A percentile compares a stretch with the other conserved stretches of the same genome.
Conservation (phyloP, 1,140 invertebrate genomes). For the Drosophila sp. region DNA sequence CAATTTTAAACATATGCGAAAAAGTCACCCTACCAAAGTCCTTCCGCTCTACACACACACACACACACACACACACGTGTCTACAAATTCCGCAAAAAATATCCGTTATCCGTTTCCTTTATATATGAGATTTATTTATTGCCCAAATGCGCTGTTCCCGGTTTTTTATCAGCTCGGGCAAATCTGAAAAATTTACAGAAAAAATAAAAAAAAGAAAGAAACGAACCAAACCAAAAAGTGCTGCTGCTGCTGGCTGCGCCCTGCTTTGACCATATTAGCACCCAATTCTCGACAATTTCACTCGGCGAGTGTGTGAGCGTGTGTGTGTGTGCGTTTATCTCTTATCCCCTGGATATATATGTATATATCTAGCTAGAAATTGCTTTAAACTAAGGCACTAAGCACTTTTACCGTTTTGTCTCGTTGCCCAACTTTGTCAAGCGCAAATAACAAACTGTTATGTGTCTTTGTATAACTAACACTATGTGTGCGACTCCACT, state of each 20-base stretch:
- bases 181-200: slow-evolving; percentile 75
- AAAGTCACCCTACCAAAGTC: slow-evolving; percentile 64
- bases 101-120: slow-evolving; percentile 79
- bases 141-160: slow-evolving; percentile 17
- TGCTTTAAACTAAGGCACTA: slow-evolving; percentile 80
- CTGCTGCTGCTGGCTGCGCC: neutral
- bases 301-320: neutral
- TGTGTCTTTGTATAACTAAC: slow-evolving; percentile 75
- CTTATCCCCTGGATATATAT: slow-evolving; percentile 25
- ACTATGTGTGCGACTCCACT: slow-evolving; percentile 48
- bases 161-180: slow-evolving; percentile 63
- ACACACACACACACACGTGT: slow-evolving; percentile 53
- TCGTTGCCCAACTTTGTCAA: slow-evolving; percentile 75
- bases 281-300: slow-evolving; percentile 50
- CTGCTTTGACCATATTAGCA: slow-evolving; percentile 77
- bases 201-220: slow-evolving; percentile 32
- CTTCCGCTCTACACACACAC: slow-evolving; percentile 58
- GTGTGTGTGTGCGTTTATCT: slow-evolving; percentile 54
- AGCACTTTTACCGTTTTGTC: slow-evolving; percentile 67
- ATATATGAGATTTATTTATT: slow-evolving; percentile 73
- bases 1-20: slow-evolving; percentile 42
- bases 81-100: slow-evolving; percentile 78
- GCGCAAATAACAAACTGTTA: slow-evolving; percentile 78
- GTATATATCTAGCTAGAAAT: slow-evolving; percentile 46
- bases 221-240: slow-evolving; percentile 31